These are phyloP conservation scores for Austrofundulus limnaeus DNA, from an alignment of 2,113 vertebrate species.

Conservation along the genomic window DNA sequence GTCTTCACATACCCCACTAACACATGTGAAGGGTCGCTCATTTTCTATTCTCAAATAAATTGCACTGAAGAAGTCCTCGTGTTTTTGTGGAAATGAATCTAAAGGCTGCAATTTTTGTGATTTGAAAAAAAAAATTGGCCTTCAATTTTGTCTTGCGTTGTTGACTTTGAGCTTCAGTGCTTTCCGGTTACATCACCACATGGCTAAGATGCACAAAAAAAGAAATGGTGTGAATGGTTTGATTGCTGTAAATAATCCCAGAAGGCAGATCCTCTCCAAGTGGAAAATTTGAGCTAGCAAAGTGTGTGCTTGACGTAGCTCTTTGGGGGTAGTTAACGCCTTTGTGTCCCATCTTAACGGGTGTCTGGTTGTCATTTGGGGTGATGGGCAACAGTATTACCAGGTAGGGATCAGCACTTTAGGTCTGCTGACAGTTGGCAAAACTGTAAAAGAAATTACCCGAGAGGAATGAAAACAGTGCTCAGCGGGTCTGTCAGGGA, in stretches of 20 bases:
- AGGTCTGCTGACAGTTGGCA: constrained; percentile 65
- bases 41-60: constrained; percentile 75
- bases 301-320: constrained; percentile 39
- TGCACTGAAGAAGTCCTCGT: constrained; percentile 66
- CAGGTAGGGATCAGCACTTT: constrained; percentile 61
- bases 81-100: constrained; percentile 70
- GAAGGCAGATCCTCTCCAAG: constrained; percentile 15
- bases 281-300: constrained; percentile 43
- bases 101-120: constrained; percentile 65
- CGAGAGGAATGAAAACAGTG: constrained; percentile 72
- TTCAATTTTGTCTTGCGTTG: constrained; percentile 56
- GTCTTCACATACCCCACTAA: constrained; percentile 70
- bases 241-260: background rate
- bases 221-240: background rate
- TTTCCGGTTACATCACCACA: constrained; percentile 52
- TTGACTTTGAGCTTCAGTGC: constrained; percentile 65
- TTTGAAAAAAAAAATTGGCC: constrained; percentile 63
- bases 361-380: constrained; percentile 72
- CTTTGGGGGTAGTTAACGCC: constrained; percentile 64
- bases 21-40: constrained; percentile 63
- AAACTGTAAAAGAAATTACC: constrained; percentile 80
- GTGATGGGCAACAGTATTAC: constrained; percentile 58
- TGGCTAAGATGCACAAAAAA: constrained; percentile 23
- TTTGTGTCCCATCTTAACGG: constrained; percentile 50
- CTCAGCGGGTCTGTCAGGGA: constrained; percentile 72